Evolutionary conservation across 2,113 vertebrate species (phyloP).

Genomic region (Rhabdomys dilectus): DNA sequence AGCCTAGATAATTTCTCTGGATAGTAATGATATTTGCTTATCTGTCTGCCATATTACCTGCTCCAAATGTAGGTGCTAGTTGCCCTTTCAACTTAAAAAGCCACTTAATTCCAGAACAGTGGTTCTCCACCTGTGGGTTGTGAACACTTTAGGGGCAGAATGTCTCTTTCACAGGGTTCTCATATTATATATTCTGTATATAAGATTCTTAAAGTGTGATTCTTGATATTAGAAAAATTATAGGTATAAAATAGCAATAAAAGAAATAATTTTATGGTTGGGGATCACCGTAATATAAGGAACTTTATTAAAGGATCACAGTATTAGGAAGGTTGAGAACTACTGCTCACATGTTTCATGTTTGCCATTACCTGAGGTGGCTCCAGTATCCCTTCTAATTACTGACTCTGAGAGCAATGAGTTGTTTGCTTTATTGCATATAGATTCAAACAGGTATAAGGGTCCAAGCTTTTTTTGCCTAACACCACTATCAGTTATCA

Average conservation of each 20-base stretch:
- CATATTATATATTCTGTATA: neutral
- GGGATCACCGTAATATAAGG: neutral
- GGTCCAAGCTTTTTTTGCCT: neutral
- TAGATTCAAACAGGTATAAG: neutral
- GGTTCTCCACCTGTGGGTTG: neutral
- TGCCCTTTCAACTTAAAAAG: neutral
- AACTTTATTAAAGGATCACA: neutral
- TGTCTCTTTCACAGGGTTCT: neutral
- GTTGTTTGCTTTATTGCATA: neutral
- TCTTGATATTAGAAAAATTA: neutral
- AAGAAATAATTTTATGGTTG: neutral
- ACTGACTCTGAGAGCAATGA: neutral
- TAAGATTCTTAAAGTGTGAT: neutral
- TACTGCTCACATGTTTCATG: neutral
- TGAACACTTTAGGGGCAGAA: neutral
- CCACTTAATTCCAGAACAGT: neutral
- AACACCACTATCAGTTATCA: neutral
- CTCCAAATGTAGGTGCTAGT: rapidly evolving
- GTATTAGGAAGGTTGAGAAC: neutral
- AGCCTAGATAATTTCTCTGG: neutral
- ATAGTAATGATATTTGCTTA: neutral
- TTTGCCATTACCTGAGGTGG: no score
- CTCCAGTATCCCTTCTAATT: no score
- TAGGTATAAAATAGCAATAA: neutral
- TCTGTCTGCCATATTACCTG: rapidly evolving